Percentiles rank a stretch among this genome's conserved stretches.
Conservation (phyloP, 2,797 vertebrate species). For the Podargus strigoides region DNA sequence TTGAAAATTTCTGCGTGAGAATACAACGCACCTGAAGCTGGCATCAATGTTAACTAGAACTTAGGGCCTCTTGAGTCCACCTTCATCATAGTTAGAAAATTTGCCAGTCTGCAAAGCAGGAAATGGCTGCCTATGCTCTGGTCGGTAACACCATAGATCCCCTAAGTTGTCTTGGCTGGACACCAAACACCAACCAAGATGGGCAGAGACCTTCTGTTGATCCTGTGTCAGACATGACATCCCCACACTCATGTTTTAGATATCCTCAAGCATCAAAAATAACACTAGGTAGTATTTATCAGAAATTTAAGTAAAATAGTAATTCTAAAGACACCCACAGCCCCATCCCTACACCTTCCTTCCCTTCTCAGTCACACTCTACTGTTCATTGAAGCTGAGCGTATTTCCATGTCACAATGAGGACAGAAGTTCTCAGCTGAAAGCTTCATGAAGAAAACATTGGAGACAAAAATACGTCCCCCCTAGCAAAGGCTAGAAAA, state of each 20-base stretch:
- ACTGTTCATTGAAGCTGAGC: neutral
- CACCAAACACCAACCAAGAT: neutral
- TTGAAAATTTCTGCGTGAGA: neutral
- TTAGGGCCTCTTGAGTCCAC: neutral
- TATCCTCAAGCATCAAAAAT: neutral
- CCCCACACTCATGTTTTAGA: rapidly evolving
- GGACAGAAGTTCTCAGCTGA: neutral
- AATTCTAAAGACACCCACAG: neutral
- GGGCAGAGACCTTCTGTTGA: neutral
- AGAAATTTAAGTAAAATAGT: neutral
- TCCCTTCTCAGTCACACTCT: neutral
- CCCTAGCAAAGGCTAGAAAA: neutral
- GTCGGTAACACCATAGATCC: neutral
- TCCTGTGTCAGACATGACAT: neutral
- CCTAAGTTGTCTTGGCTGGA: neutral
- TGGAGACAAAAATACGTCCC: neutral
- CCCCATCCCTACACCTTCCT: rapidly evolving
- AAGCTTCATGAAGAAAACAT: neutral
- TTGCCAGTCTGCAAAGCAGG: neutral
- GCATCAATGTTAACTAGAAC: neutral
- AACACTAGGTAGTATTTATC: neutral
- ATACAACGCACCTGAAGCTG: neutral
- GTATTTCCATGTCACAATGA: neutral
- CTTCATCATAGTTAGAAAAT: neutral
- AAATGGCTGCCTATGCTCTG: neutral